A percentile compares a stretch with the other conserved stretches of the same genome.
These are phyloP conservation scores for Synergus itoensis DNA, from an alignment of 2,888 invertebrate species.

Conservation along the genomic window DNA sequence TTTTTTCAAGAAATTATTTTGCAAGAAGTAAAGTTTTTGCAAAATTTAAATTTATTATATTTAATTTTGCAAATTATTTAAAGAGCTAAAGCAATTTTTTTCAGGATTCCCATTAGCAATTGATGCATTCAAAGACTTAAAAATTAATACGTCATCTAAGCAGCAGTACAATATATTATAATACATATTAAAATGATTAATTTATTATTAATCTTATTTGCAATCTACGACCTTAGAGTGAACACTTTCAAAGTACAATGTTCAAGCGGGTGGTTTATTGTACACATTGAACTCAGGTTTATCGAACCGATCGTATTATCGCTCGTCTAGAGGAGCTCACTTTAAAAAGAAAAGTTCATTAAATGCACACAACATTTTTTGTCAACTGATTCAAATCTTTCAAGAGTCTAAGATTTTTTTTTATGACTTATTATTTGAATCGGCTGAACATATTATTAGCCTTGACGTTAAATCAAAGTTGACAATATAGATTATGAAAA, in stretches of 20 bases:
- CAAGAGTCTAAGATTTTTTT: neutral
- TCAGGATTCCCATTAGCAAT: constrained; percentile 34
- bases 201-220: constrained; percentile 63
- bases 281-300: constrained; percentile 56
- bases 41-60: constrained; percentile 32
- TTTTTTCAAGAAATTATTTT: too few species aligned
- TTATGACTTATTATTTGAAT: neutral
- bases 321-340: constrained; percentile 41
- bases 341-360: constrained; percentile 32
- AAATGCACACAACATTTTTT: constrained; percentile 34
- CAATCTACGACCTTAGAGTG: constrained; percentile 62
- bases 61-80: constrained; percentile 4
- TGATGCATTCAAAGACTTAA: constrained; percentile 53
- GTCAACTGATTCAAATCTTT: constrained; percentile 30
- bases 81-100: neutral
- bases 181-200: constrained; percentile 40
- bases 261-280: constrained; percentile 73
- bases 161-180: constrained; percentile 64
- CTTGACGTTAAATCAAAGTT: constrained; percentile 16
- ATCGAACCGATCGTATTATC: constrained; percentile 62
- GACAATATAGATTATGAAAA: neutral
- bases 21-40: neutral
- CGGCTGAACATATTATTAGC: constrained; percentile 14
- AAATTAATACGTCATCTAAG: constrained; percentile 68
- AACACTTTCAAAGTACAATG: constrained; percentile 46